Conservation (phyloP, 2,113 vertebrate genomes). For the Thunnus maccoyii region DNA sequence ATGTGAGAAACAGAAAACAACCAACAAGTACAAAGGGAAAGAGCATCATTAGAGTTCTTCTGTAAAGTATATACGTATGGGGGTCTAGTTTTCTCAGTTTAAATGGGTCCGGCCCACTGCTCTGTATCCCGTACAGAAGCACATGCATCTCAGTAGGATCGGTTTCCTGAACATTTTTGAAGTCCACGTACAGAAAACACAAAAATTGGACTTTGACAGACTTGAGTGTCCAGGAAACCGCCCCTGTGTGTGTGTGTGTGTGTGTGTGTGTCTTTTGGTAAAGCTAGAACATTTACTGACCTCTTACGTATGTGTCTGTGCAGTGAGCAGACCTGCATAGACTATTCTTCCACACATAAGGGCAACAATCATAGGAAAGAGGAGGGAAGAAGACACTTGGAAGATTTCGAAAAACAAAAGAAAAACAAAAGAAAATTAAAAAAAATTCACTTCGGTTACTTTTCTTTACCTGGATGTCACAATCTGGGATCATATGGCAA, state of each 20-base stretch:
- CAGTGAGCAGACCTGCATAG: constrained; percentile 43
- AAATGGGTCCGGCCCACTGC: constrained; percentile 86
- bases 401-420: constrained; percentile 40
- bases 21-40: constrained; percentile 54
- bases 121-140: constrained; percentile 87
- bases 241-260: neutral
- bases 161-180: constrained; percentile 62
- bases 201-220: constrained; percentile 26
- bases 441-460: constrained; percentile 65
- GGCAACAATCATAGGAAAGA: constrained; percentile 53
- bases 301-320: constrained; percentile 41
- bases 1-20: constrained; percentile 60
- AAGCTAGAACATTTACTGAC: constrained; percentile 60
- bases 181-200: constrained; percentile 33
- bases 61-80: constrained; percentile 17
- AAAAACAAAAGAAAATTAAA: neutral
- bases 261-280: constrained; percentile 61
- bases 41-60: constrained; percentile 51
- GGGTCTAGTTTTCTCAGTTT: constrained; percentile 74
- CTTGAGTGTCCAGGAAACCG: constrained; percentile 70
- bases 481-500: constrained; percentile 33
- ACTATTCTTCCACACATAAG: constrained; percentile 48
- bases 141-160: constrained; percentile 66
- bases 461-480: constrained; percentile 45
- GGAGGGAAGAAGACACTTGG: constrained; percentile 61